These are phyloP conservation scores for Diplolepis rosae DNA, from an alignment of 2,888 invertebrate genomes.

Conservation along the genomic window DNA sequence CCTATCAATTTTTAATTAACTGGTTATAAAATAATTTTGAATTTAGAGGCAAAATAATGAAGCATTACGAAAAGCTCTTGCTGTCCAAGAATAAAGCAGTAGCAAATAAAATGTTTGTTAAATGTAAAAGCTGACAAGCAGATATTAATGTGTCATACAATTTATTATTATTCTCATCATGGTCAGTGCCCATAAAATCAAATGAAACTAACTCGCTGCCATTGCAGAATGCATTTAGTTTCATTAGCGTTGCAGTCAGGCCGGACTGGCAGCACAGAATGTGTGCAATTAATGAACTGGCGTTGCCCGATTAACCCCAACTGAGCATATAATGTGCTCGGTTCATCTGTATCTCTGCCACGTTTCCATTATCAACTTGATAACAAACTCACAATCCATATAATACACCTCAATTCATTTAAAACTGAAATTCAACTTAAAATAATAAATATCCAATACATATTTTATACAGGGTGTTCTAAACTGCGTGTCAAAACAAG, in stretches of 20 bases:
- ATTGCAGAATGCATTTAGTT: constrained; percentile 63
- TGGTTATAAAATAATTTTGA: too few species aligned
- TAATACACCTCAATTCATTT: too few species aligned
- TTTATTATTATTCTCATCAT: background rate
- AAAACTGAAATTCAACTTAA: background rate
- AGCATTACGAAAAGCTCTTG: too few species aligned
- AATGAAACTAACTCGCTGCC: constrained; percentile 65
- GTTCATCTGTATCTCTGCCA: constrained; percentile 48
- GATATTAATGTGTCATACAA: constrained; percentile 34
- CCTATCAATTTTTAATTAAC: too few species aligned
- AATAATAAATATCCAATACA: background rate
- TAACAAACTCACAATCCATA: constrained; percentile 29
- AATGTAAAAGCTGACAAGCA: background rate
- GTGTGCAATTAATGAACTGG: constrained; percentile 61
- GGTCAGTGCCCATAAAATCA: constrained; percentile 60
- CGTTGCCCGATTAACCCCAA: constrained; percentile 68
- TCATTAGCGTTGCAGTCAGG: constrained; percentile 64
- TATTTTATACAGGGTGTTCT: too few species aligned
- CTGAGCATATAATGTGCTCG: constrained; percentile 62
- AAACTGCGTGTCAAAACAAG: too few species aligned
- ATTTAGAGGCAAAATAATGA: too few species aligned
- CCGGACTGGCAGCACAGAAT: constrained; percentile 55
- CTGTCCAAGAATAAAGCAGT: too few species aligned
- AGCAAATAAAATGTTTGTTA: too few species aligned
- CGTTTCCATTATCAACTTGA: constrained; percentile 44